Percentiles rank a stretch among this genome's conserved stretches.
phyloP scores from a whole-genome alignment of 2,797 vertebrate species.

The Xenops minutus region DNA sequence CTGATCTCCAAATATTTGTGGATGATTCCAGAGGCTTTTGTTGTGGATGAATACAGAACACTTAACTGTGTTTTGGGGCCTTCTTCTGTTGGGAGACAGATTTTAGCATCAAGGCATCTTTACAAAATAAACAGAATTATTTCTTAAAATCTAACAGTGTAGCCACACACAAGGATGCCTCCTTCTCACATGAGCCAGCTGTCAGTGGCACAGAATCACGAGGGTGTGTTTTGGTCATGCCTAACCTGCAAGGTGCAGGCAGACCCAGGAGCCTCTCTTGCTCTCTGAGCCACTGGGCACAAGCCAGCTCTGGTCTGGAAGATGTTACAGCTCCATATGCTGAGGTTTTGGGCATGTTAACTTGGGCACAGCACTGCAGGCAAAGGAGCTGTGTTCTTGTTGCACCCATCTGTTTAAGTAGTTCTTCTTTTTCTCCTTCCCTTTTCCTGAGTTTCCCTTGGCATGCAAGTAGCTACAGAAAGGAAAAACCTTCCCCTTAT shows the following conservation, averaged over 20 bases:
- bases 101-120: background rate
- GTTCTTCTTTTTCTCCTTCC: background rate
- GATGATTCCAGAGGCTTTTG: slow-evolving; percentile 14
- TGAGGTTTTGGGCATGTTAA: background rate
- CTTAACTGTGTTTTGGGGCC: background rate
- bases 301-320: slow-evolving; percentile 17
- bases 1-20: slow-evolving; percentile 40
- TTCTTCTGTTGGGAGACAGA: background rate
- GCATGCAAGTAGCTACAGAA: background rate
- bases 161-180: rapidly evolving
- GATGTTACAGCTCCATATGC: slow-evolving; percentile 18
- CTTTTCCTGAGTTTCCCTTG: background rate
- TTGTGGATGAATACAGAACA: background rate
- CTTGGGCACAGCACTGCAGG: slow-evolving; percentile 12
- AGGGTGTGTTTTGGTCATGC: background rate
- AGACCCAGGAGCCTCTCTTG: background rate
- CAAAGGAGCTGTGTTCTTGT: background rate
- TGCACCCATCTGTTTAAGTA: slow-evolving; percentile 8
- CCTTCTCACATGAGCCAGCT: background rate
- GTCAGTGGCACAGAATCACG: background rate
- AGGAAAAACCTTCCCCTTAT: background rate
- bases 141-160: background rate
- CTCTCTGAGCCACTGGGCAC: background rate
- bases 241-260: background rate
- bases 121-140: background rate